Conservation (phyloP, 2,797 vertebrate genomes). For the Enteromius unitaeniatus region DNA sequence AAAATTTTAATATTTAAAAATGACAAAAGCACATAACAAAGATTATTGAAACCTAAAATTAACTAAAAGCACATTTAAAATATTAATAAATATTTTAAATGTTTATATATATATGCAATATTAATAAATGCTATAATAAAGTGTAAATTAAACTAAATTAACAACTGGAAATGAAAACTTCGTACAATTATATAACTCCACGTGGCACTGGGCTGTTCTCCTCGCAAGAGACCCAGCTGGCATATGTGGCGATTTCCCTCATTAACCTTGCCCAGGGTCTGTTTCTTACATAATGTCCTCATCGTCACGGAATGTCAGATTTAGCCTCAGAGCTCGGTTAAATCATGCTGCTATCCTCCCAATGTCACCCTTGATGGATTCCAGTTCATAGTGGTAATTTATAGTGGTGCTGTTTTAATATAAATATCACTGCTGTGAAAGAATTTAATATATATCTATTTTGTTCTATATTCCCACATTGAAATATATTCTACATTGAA, state of each 20-base stretch:
- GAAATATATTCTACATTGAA: too few relatives aligned
- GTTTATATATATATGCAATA: neutral
- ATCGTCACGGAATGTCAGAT: neutral
- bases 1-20: neutral
- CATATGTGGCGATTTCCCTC: neutral
- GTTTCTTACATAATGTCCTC: conserved; percentile 35
- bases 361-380: neutral
- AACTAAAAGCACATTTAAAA: neutral
- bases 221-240: neutral
- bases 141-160: neutral
- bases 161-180: neutral
- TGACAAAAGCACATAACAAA: neutral
- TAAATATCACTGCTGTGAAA: neutral
- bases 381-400: neutral
- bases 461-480: too few relatives aligned
- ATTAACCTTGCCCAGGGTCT: conserved; percentile 22
- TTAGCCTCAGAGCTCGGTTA: neutral
- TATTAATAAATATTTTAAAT: neutral
- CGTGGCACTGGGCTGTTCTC: neutral
- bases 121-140: neutral
- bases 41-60: neutral
- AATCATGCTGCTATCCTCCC: neutral
- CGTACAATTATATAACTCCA: neutral
- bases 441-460: neutral
- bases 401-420: neutral